Base-by-base conservation (phyloP, 2,888 invertebrate species). In the Nasonovia ribisnigri region DNA sequence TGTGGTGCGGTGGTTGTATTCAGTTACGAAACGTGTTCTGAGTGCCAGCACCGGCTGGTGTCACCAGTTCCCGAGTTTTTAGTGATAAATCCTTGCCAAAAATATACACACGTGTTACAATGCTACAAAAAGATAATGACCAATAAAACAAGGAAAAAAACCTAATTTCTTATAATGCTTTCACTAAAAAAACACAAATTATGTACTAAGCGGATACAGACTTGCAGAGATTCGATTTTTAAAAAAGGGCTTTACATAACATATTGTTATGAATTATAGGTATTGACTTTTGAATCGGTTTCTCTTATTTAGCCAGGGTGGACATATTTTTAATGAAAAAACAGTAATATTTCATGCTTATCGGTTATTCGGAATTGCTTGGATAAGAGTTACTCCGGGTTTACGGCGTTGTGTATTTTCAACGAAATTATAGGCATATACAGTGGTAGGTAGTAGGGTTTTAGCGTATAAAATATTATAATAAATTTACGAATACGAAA, bases 391-490 rank as follows among this genome's bases (percentile, higher is more conserved):
- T 67, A 20, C 67, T 16, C 67, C 16, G 4, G 5, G n/a, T 5
- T 5, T 67, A n/a, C 11, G n/a, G 67, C 16, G 16, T 36, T 67
- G 16, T 16, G 0, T 36, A 1, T 67, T 36, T 67, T 67, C 6
- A 16, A 67, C 36, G 6, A 67, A 16, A 16, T 36, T 36, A 67
- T 67, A 67, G n/a, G n/a, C n/a, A n/a, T 11, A 60, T 60, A 29
- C 67, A 36, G 6, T n/a, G 16, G 16, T 36, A 36, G 5, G 16
- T 16, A 46, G 46, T 46, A 46, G 0, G 6, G n/a, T 36, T 36
- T 36, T 67, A 6, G n/a, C 26, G 46, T n/a, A 87, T 87, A 87
- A n/a, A n/a, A 87, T 87, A 87, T 20, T 87, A 87, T 87, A 20
- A 20, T 87, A 48, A 6, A 48, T n/a, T 48, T 48, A 29, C n/a